Conservation (phyloP, 2,888 invertebrate species). For the Acanthosoma haemorrhoidale region DNA sequence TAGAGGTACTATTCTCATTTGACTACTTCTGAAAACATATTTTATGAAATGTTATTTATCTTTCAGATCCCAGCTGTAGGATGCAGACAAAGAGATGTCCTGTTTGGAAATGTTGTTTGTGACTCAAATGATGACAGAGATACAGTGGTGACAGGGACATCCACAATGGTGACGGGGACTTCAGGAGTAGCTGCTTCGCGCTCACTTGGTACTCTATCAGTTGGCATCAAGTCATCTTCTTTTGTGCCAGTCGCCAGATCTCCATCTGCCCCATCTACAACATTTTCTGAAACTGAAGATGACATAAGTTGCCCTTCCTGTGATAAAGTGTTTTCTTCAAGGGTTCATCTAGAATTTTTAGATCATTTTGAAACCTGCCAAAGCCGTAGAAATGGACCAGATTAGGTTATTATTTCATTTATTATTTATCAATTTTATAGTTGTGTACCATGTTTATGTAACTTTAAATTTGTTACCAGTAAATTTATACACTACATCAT, state of each 20-base stretch:
- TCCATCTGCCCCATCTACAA: constrained; percentile 37
- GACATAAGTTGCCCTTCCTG: constrained; percentile 44
- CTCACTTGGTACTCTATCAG: constrained; percentile 12
- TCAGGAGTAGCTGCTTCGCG: constrained; percentile 12
- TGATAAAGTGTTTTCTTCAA: constrained; percentile 43
- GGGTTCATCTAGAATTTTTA: constrained; percentile 43
- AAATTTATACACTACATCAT: too few species aligned
- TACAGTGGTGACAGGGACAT: background rate
- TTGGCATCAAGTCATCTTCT: constrained; percentile 16
- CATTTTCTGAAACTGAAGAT: constrained; percentile 32
- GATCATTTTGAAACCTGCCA: constrained; percentile 44
- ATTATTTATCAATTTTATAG: background rate
- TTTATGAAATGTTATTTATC: background rate
- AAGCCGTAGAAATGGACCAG: constrained; percentile 23
- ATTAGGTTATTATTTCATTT: background rate
- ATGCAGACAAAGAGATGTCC: constrained; percentile 5
- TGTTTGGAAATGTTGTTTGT: constrained; percentile 16
- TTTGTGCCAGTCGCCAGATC: constrained; percentile 38
- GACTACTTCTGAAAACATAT: too few species aligned
- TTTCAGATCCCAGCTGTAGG: background rate
- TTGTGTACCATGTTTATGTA: too few species aligned
- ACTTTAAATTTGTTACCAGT: too few species aligned
- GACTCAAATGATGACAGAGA: constrained; percentile 4
- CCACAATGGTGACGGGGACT: background rate
- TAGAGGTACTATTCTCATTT: too few species aligned